Evolutionary conservation across 2,113 vertebrate species (phyloP).

Genomic region (Urocynchramus pylzowi): DNA sequence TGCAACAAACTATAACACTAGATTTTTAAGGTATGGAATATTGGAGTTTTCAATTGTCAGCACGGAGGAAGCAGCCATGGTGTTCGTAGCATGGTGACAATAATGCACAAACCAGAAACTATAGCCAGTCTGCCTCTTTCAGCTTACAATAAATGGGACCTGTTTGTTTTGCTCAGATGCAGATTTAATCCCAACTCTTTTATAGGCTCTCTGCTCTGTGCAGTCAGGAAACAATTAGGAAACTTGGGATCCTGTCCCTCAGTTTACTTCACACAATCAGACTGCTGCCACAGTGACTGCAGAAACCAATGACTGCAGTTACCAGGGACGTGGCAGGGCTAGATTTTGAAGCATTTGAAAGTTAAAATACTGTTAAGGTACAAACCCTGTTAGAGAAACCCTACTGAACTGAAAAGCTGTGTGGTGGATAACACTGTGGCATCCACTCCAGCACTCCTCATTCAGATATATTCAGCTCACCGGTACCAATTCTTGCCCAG

Average conservation of each 20-base stretch:
- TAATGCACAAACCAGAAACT: conserved; percentile 29
- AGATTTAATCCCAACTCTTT: conserved; percentile 35
- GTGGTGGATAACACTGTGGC: fast-evolving
- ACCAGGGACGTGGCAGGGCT: background rate
- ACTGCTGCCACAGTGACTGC: background rate
- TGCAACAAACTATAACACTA: conserved; percentile 60
- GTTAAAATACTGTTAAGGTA: background rate
- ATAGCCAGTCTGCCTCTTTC: conserved; percentile 33
- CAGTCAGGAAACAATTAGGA: conserved; percentile 18
- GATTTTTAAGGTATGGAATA: conserved; percentile 70
- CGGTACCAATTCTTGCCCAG: background rate
- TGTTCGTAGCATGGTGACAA: conserved; percentile 1
- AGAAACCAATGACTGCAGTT: background rate
- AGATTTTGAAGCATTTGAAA: background rate
- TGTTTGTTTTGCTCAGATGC: conserved; percentile 44
- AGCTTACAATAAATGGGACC: background rate
- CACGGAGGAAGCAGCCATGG: conserved; percentile 31
- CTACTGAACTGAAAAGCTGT: background rate
- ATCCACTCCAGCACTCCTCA: background rate
- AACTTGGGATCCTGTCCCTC: background rate
- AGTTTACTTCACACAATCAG: background rate
- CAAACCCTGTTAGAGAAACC: background rate
- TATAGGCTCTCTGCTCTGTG: background rate
- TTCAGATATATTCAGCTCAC: background rate
- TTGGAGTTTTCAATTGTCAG: conserved; percentile 48